Conservation (phyloP, 2,888 invertebrate species). For the Polydrusus cervinus region DNA sequence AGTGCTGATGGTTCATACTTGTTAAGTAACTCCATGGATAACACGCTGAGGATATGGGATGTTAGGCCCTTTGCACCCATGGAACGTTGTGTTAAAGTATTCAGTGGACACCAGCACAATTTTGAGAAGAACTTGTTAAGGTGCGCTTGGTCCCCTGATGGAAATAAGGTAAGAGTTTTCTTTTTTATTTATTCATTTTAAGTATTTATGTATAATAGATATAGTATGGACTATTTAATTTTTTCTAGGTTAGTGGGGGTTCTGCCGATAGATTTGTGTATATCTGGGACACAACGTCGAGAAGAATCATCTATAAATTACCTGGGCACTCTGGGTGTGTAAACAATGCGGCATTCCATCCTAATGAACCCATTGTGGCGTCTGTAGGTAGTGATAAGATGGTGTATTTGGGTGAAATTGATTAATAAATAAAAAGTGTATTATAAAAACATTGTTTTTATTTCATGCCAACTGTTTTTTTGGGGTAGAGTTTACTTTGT, state of each 20-base stretch:
- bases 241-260: slow-evolving; percentile 78
- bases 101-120: slow-evolving; percentile 91
- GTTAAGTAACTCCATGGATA: slow-evolving; percentile 97
- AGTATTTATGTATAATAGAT: too few relatives aligned
- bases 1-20: slow-evolving; percentile 92
- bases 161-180: slow-evolving; percentile 53
- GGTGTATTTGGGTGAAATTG: slow-evolving; percentile 96
- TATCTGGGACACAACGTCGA: slow-evolving; percentile 96
- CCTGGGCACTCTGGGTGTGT: slow-evolving; percentile 99
- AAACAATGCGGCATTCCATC: slow-evolving; percentile 97
- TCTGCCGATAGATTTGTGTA: slow-evolving; percentile 97
- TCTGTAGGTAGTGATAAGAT: slow-evolving; percentile 97
- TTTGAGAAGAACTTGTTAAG: slow-evolving; percentile 97
- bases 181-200: neutral
- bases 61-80: slow-evolving; percentile 94
- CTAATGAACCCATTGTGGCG: slow-evolving; percentile 91
- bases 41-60: slow-evolving; percentile 96
- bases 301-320: slow-evolving; percentile 94
- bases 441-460: too few relatives aligned
- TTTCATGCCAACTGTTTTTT: too few relatives aligned
- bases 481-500: too few relatives aligned
- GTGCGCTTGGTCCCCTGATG: slow-evolving; percentile 83
- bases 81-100: slow-evolving; percentile 93
- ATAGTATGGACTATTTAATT: neutral
- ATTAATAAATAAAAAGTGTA: slow-evolving; percentile 67